Percentiles rank a stretch among this genome's conserved stretches.
phyloP scores from a whole-genome alignment of 2,113 vertebrate genomes.

The Myotis davidii region DNA sequence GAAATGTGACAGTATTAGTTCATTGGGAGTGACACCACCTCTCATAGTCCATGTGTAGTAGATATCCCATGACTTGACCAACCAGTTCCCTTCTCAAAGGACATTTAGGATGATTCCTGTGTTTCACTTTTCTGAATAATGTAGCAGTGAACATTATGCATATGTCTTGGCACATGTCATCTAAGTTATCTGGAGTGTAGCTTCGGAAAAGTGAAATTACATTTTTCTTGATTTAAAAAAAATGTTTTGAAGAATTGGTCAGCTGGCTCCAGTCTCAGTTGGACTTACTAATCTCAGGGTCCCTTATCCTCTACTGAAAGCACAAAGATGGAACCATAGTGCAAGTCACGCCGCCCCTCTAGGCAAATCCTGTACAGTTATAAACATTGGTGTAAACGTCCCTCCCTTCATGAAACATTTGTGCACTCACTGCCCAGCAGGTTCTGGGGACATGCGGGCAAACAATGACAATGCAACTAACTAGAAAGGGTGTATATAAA shows the following conservation, averaged over 20 bases:
- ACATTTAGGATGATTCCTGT: neutral
- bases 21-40: neutral
- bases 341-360: neutral
- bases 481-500: neutral
- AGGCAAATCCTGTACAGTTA: neutral
- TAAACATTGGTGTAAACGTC: neutral
- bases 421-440: neutral
- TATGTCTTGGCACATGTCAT: neutral
- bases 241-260: neutral
- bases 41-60: neutral
- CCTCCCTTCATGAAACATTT: neutral
- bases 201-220: neutral
- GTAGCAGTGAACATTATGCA: neutral
- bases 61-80: neutral
- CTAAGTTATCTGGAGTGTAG: neutral
- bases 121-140: constrained; percentile 28
- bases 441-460: neutral
- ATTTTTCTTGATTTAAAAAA: neutral
- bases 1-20: neutral
- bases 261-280: neutral
- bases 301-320: neutral
- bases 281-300: neutral
- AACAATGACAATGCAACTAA: neutral
- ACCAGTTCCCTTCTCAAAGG: neutral
- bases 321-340: neutral